Conservation (phyloP, 2,888 invertebrate genomes). For the Blomia tropicalis region DNA sequence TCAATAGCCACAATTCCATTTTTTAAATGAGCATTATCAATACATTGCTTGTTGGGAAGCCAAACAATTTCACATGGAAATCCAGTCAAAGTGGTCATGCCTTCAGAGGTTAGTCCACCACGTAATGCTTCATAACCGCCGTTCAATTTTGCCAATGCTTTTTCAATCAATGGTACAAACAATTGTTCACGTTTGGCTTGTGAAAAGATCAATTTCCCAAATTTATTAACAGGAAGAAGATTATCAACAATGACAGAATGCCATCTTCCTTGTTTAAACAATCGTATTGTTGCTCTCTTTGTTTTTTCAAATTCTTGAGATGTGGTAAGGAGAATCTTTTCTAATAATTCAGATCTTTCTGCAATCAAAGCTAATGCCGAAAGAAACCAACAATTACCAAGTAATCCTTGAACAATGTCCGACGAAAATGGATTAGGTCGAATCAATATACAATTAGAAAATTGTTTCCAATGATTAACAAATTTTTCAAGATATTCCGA, state of each 20-base stretch:
- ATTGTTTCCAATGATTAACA: not conserved
- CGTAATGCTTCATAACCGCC: slow-evolving; percentile 92
- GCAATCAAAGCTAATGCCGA: slow-evolving; percentile 90
- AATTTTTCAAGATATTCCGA: not conserved
- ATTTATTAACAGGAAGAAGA: slow-evolving; percentile 79
- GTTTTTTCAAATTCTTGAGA: slow-evolving; percentile 42
- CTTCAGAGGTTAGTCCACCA: slow-evolving; percentile 88
- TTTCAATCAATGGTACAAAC: slow-evolving; percentile 96
- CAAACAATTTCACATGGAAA: slow-evolving; percentile 84
- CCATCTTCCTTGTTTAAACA: slow-evolving; percentile 96
- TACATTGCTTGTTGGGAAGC: not conserved
- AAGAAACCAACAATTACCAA: slow-evolving; percentile 94
- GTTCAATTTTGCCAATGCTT: slow-evolving; percentile 92
- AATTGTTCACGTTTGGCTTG: slow-evolving; percentile 84
- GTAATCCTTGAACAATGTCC: slow-evolving; percentile 85
- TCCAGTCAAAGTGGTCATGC: slow-evolving; percentile 77
- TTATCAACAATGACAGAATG: slow-evolving; percentile 88
- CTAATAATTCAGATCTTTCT: slow-evolving; percentile 78
- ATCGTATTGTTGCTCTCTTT: slow-evolving; percentile 53
- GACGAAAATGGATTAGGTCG: slow-evolving; percentile 62
- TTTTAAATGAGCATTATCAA: not conserved
- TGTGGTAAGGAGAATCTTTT: slow-evolving; percentile 51
- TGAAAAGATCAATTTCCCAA: slow-evolving; percentile 79
- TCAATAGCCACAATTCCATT: not conserved
- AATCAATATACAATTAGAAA: not conserved